A percentile compares a stretch with the other conserved stretches of the same genome.
These are phyloP conservation scores for Plagodis pulveraria DNA, from an alignment of 2,888 invertebrate genomes.

Conservation along the genomic window DNA sequence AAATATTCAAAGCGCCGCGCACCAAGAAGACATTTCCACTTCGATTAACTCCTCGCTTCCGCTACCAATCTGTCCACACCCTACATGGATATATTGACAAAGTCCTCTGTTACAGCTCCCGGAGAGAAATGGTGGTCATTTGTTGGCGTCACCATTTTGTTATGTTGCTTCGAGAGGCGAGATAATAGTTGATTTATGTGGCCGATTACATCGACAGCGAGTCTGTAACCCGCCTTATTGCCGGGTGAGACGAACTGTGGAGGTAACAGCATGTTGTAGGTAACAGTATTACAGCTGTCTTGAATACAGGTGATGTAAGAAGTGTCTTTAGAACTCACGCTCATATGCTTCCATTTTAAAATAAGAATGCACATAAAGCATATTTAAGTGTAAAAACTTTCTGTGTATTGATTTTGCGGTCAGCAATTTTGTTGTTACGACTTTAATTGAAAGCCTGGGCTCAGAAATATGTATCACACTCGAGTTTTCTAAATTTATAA, in stretches of 20 bases:
- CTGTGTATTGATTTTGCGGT: too few species aligned
- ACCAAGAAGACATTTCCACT: background rate
- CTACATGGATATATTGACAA: conserved; percentile 79
- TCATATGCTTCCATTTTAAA: too few species aligned
- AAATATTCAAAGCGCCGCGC: background rate
- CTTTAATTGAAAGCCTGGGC: too few species aligned
- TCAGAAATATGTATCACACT: too few species aligned
- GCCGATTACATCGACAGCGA: conserved; percentile 61
- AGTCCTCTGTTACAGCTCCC: conserved; percentile 79
- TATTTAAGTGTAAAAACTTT: too few species aligned
- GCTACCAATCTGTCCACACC: conserved; percentile 36
- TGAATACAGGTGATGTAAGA: background rate
- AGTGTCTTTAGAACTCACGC: too few species aligned
- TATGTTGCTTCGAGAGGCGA: conserved; percentile 81
- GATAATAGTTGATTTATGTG: conserved; percentile 82
- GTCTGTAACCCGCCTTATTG: conserved; percentile 8
- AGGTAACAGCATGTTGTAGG: background rate
- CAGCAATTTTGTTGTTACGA: too few species aligned
- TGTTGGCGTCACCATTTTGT: conserved; percentile 82
- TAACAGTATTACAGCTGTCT: background rate
- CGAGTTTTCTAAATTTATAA: too few species aligned
- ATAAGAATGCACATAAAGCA: too few species aligned
- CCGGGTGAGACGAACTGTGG: background rate
- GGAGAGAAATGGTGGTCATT: conserved; percentile 82
- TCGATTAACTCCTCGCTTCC: conserved; percentile 20